These are phyloP conservation scores for Notodonta ziczac DNA, from an alignment of 2,888 invertebrate genomes.

Conservation along the genomic window DNA sequence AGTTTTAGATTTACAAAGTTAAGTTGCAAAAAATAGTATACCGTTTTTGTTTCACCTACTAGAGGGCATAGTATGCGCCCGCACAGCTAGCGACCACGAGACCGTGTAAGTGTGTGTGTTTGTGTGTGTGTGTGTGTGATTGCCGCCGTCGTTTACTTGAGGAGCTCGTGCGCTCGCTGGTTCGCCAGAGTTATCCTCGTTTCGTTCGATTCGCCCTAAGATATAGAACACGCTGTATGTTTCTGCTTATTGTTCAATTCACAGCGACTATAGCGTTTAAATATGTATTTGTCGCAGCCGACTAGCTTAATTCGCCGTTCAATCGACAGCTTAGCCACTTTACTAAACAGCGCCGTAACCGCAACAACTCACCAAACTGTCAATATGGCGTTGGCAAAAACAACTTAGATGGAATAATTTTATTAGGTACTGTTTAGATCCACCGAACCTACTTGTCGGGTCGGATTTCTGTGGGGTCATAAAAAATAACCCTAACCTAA, in stretches of 20 bases:
- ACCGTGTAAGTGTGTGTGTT: conserved; percentile 60
- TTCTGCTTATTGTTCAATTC: conserved; percentile 56
- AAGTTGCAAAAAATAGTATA: too few species aligned
- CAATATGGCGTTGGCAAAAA: too few species aligned
- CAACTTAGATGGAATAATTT: too few species aligned
- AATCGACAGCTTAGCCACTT: too few species aligned
- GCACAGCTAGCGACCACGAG: conserved; percentile 64
- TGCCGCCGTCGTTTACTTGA: conserved; percentile 89
- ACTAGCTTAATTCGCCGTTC: too few species aligned
- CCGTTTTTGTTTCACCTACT: background rate
- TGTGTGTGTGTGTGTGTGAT: conserved; percentile 53
- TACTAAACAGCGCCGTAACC: too few species aligned
- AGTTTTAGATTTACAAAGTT: too few species aligned
- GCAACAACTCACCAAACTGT: too few species aligned
- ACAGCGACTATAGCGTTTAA: conserved; percentile 55
- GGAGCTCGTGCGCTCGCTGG: conserved; percentile 97
- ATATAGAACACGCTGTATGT: conserved; percentile 71
- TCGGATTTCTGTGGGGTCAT: too few species aligned
- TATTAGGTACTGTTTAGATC: too few species aligned
- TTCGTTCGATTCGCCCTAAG: conserved; percentile 94
- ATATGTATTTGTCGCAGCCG: conserved; percentile 7
- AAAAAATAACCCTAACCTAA: too few species aligned
- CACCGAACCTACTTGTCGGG: too few species aligned
- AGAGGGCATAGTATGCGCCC: conserved; percentile 18
- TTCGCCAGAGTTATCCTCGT: conserved; percentile 98